A percentile compares a stretch with the other conserved stretches of the same genome.
phyloP scores from a whole-genome alignment of 2,888 invertebrate species.

The Gordius sp. region DNA sequence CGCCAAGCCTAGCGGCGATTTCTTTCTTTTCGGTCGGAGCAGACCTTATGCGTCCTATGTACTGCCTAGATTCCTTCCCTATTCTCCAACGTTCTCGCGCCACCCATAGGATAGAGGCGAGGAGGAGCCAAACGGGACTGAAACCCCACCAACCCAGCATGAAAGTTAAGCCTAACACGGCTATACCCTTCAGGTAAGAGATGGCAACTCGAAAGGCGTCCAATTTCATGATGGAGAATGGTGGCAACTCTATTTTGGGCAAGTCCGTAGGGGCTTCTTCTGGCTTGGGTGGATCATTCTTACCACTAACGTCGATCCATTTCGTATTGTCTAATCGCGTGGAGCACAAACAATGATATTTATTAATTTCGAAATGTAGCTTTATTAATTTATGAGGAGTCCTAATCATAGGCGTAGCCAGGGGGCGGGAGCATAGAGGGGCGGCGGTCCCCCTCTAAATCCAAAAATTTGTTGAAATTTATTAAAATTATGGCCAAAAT shows the following conservation, averaged over 20 bases:
- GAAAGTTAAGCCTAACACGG: neutral
- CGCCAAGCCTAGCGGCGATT: slow-evolving; percentile 23
- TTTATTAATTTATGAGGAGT: too few species aligned
- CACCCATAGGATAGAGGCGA: slow-evolving; percentile 48
- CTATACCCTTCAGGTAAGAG: neutral
- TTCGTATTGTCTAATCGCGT: slow-evolving; percentile 16
- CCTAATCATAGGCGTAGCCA: too few species aligned
- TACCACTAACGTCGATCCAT: slow-evolving; percentile 9
- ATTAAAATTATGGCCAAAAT: too few species aligned
- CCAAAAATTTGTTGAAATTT: too few species aligned
- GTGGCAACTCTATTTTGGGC: neutral
- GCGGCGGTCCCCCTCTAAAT: too few species aligned
- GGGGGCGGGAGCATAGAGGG: too few species aligned
- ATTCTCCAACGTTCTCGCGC: slow-evolving; percentile 53
- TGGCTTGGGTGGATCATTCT: neutral
- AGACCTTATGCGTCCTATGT: slow-evolving; percentile 21
- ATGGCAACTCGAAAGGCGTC: neutral
- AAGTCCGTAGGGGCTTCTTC: neutral
- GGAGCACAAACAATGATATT: too few species aligned
- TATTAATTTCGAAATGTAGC: too few species aligned
- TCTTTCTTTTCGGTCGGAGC: slow-evolving; percentile 24
- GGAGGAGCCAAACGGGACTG: slow-evolving; percentile 61
- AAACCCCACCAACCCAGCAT: slow-evolving; percentile 26
- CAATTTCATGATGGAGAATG: neutral
- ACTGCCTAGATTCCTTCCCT: slow-evolving; percentile 35